Evolutionary conservation across 2,113 vertebrate genomes (phyloP), one percentile per base, ranked within the genome.

Genomic region (Todiramphus chloris): DNA sequence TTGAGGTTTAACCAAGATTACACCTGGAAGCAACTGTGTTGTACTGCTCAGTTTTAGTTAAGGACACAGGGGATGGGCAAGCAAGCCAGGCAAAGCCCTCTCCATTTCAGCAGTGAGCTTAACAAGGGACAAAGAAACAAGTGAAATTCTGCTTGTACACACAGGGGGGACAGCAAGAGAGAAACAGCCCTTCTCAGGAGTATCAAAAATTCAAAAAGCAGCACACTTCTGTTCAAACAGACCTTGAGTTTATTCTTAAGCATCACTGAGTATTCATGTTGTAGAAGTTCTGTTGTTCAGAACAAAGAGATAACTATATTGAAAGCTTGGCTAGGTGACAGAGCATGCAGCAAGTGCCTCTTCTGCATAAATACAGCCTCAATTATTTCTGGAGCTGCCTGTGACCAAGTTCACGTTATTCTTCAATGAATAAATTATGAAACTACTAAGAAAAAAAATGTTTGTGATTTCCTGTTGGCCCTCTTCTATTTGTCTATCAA

Each of bases 41-140:
- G 60, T 88, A 72, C 50, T 78, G 75, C 68, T 95, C 90, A 83
- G 56, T 70, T 85, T 70, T 93, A 63, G 93, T 90, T 83, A 94
- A 81, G 39, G 64, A 37, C 37, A 41, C 39, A 50, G 25, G 7
- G 31, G 55, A 24, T 39, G 24, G 28, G 28, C 48, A n/a, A 94
- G 39, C 13, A 90, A 33, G 27, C 18, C 63, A 77, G 20, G 44
- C 21, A 89, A 70, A 92, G 17, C 37, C 70, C 30, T 80, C 85
- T 80, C 44, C n/a, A 3, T 62, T 66, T 76, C 75, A 89, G 31
- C 53, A 64, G 20, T 24, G 53, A 79, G 44, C 39, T 83, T 67
- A 58, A 55, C 0, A 30, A 2, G 13, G 28, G 18, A 39, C 27
- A 56, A 68, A 85, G 66, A 33, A 93, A 62, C 8, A 51, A n/a